Percentiles rank a stretch among this genome's conserved stretches.
Evolutionary conservation across 2,797 vertebrate genomes (phyloP).

Genomic region (Meda fulgida): DNA sequence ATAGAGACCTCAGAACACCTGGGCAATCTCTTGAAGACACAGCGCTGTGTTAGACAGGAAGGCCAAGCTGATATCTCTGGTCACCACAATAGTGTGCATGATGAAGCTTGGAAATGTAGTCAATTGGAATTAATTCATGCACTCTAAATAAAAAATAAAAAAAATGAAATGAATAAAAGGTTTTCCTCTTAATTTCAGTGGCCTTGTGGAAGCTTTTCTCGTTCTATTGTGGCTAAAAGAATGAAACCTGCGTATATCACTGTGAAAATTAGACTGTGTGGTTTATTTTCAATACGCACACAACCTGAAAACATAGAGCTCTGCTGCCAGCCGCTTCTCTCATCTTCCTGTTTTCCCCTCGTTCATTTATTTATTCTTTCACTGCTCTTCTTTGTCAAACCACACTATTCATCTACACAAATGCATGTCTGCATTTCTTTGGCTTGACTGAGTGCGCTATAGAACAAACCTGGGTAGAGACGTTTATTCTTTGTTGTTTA

Average conservation of each 20-base stretch:
- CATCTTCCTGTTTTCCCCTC: slow-evolving; percentile 7
- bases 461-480: slow-evolving; percentile 37
- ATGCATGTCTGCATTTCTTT: slow-evolving; percentile 32
- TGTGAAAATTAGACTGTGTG: slow-evolving; percentile 15
- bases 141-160: slow-evolving; percentile 6
- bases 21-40: slow-evolving; percentile 50
- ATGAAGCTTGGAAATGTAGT: neutral
- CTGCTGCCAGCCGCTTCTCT: slow-evolving; percentile 17
- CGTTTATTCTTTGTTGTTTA: slow-evolving; percentile 51
- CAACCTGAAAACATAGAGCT: neutral
- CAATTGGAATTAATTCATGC: neutral
- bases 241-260: neutral
- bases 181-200: neutral
- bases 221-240: neutral
- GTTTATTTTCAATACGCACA: slow-evolving; percentile 29
- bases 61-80: slow-evolving; percentile 45
- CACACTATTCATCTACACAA: slow-evolving; percentile 45
- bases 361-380: slow-evolving; percentile 38
- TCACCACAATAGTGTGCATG: slow-evolving; percentile 26
- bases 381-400: slow-evolving; percentile 43
- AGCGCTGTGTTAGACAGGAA: slow-evolving; percentile 43
- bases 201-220: neutral
- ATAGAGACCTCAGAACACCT: slow-evolving; percentile 53
- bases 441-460: slow-evolving; percentile 26
- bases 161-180: neutral